phyloP scores from a whole-genome alignment of 2,797 vertebrate genomes.

The Aulostomus chinensis region DNA sequence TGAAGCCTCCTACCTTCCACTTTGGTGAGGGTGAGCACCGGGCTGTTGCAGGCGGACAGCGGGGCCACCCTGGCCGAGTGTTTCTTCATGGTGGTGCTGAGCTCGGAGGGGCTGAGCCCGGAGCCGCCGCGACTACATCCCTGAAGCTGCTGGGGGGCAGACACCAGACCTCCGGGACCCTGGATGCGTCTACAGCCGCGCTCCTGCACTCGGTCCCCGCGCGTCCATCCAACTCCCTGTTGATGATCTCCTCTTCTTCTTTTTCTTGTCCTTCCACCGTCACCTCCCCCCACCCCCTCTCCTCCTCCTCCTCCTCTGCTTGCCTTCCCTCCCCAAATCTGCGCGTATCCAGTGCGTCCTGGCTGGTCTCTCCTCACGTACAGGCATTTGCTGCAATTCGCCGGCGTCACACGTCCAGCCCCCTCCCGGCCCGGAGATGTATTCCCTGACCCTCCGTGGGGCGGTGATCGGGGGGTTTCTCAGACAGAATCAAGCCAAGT shows the following conservation, averaged over 20 bases:
- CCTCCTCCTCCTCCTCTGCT: slow-evolving; percentile 38
- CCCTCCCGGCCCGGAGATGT: slow-evolving; percentile 8
- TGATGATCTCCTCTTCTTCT: slow-evolving; percentile 3
- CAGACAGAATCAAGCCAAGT: too few species aligned
- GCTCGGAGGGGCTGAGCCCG: slow-evolving; percentile 87
- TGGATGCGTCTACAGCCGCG: slow-evolving; percentile 46
- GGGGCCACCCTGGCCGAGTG: slow-evolving; percentile 95
- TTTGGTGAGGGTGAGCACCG: slow-evolving; percentile 96
- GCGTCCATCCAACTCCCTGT: slow-evolving; percentile 48
- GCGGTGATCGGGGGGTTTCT: not conserved
- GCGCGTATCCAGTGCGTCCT: slow-evolving; percentile 61
- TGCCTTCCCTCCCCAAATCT: slow-evolving; percentile 60
- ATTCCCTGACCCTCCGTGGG: slow-evolving; percentile 10
- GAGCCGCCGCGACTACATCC: slow-evolving; percentile 89
- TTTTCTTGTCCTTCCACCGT: slow-evolving; percentile 22
- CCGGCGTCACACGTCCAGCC: slow-evolving; percentile 60
- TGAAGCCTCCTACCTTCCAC: slow-evolving; percentile 88
- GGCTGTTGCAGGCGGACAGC: slow-evolving; percentile 96
- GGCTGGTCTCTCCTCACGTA: slow-evolving; percentile 53
- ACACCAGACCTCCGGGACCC: slow-evolving; percentile 68
- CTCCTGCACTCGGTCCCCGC: slow-evolving; percentile 49
- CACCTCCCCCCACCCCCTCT: slow-evolving; percentile 4
- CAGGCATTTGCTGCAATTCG: slow-evolving; percentile 75
- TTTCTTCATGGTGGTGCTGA: slow-evolving; percentile 94
- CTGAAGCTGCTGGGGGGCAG: slow-evolving; percentile 81